phyloP scores from a whole-genome alignment of 2,113 vertebrate genomes.

The Aix galericulata region DNA sequence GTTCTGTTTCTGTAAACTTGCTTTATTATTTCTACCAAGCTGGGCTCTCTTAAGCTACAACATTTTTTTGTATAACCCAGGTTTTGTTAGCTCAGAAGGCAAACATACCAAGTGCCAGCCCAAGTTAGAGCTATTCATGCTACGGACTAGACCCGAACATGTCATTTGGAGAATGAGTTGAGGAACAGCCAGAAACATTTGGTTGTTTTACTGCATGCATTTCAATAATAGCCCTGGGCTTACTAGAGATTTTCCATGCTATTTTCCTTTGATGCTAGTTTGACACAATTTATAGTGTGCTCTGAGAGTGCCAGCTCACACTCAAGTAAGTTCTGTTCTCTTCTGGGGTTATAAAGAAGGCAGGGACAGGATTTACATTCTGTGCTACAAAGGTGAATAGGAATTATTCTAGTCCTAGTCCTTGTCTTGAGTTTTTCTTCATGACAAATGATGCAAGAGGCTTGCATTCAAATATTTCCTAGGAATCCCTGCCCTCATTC shows the following conservation, averaged over 20 bases:
- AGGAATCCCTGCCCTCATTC: conserved; percentile 8
- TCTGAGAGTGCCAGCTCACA: conserved; percentile 6
- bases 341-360: not conserved
- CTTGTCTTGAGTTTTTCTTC: not conserved
- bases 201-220: conserved; percentile 21
- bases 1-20: conserved; percentile 13
- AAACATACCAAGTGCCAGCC: not conserved
- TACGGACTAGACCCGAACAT: not conserved
- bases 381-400: not conserved
- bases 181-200: conserved; percentile 35
- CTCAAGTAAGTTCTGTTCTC: not conserved
- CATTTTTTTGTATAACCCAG: not conserved
- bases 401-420: not conserved
- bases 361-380: not conserved
- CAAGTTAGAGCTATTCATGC: not conserved
- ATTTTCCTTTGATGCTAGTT: conserved; percentile 22
- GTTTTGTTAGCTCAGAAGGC: not conserved
- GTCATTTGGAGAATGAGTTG: conserved; percentile 29
- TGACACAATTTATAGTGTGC: conserved; percentile 13
- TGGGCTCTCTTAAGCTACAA: not conserved
- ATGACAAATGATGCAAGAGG: not conserved
- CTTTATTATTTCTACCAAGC: not conserved
- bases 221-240: conserved; percentile 29
- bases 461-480: not conserved
- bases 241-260: conserved; percentile 41